phyloP scores from a whole-genome alignment of 1,140 invertebrate genomes.

The Antheraea mylitta region DNA sequence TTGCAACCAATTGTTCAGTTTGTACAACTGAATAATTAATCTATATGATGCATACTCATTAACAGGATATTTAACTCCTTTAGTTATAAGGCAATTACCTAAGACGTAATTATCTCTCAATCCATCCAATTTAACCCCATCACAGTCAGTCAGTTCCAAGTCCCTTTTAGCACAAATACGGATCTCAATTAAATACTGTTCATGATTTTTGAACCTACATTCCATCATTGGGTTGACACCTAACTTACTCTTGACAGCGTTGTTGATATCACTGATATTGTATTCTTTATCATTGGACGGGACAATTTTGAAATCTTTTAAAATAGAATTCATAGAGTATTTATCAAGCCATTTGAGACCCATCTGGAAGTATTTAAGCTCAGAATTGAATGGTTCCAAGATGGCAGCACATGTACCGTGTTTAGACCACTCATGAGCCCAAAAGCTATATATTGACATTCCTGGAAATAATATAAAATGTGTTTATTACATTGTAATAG shows the following conservation, averaged over 20 bases:
- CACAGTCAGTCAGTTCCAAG: constrained; percentile 80
- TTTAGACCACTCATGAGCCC: constrained; percentile 92
- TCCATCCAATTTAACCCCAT: constrained; percentile 65
- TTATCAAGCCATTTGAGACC: constrained; percentile 82
- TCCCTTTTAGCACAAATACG: constrained; percentile 84
- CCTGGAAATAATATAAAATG: constrained; percentile 42
- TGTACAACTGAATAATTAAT: constrained; percentile 75
- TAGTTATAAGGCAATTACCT: constrained; percentile 80
- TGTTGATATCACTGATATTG: constrained; percentile 78
- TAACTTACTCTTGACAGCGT: constrained; percentile 78
- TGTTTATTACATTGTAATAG: too few species aligned
- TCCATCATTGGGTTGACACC: constrained; percentile 82
- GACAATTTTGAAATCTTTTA: constrained; percentile 79
- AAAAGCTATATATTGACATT: constrained; percentile 81
- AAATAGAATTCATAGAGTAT: constrained; percentile 83
- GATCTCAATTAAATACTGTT: constrained; percentile 82
- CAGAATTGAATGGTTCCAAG: constrained; percentile 81
- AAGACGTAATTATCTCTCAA: constrained; percentile 50
- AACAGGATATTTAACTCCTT: constrained; percentile 80
- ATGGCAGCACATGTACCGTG: constrained; percentile 89
- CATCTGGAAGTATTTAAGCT: constrained; percentile 86
- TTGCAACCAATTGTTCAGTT: constrained; percentile 75
- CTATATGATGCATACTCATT: constrained; percentile 56
- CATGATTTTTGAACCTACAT: constrained; percentile 80
- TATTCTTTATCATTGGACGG: constrained; percentile 81